A percentile compares a stretch with the other conserved stretches of the same genome.
These are phyloP conservation scores for Romanogobio albipinnatus DNA, from an alignment of 2,113 vertebrate genomes.

Conservation along the genomic window DNA sequence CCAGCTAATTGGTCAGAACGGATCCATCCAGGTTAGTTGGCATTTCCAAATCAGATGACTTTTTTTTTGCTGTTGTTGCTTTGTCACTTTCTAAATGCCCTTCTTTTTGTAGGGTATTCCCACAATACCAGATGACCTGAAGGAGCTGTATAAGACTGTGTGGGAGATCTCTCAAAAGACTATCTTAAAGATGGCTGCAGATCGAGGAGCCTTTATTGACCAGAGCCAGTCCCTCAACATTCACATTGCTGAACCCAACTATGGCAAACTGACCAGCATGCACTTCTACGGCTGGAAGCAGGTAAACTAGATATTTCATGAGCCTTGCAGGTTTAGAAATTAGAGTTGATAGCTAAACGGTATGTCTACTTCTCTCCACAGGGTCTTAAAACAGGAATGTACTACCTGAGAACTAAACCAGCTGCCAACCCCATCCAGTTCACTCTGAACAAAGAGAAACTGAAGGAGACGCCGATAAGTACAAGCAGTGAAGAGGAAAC, in stretches of 20 bases:
- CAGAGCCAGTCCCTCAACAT: slow-evolving; percentile 99
- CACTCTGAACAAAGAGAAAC: slow-evolving; percentile 94
- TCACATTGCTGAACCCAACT: slow-evolving; percentile 96
- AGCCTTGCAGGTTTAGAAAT: background rate
- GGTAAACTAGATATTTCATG: slow-evolving; percentile 68
- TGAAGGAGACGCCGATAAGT: slow-evolving; percentile 77
- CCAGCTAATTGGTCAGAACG: slow-evolving; percentile 91
- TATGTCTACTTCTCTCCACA: slow-evolving; percentile 57
- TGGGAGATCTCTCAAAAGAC: slow-evolving; percentile 98
- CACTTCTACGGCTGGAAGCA: slow-evolving; percentile 98
- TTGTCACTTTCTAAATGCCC: background rate
- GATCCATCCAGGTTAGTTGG: slow-evolving; percentile 88
- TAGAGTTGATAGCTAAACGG: background rate
- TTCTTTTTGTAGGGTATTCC: slow-evolving; percentile 71
- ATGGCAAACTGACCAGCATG: slow-evolving; percentile 97
- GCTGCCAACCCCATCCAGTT: slow-evolving; percentile 98
- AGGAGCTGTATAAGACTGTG: slow-evolving; percentile 95
- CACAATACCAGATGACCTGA: slow-evolving; percentile 88
- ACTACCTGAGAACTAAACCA: slow-evolving; percentile 93
- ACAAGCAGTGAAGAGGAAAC: slow-evolving; percentile 71
- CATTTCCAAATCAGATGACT: no score
- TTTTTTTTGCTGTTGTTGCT: background rate
- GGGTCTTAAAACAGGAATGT: slow-evolving; percentile 98
- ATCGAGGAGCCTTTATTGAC: slow-evolving; percentile 93
- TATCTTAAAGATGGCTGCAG: slow-evolving; percentile 93